Conservation (phyloP, 2,113 vertebrate species). For the Notothenia rossii region DNA sequence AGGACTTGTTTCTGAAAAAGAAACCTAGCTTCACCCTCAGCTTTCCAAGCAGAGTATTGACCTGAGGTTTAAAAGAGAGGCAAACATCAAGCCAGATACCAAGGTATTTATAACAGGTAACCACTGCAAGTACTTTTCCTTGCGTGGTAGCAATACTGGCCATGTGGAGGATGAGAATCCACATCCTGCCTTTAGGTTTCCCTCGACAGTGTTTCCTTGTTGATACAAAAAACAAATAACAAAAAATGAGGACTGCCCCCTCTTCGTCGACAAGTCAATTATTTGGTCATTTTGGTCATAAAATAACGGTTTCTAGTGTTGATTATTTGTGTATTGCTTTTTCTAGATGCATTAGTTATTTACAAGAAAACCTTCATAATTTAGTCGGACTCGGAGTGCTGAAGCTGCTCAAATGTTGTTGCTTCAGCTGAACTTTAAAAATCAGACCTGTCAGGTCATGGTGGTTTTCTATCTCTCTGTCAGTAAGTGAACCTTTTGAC, state of each 20-base stretch:
- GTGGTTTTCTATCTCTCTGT: not conserved
- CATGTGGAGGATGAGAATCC: constrained; percentile 7
- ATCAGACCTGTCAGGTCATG: not conserved
- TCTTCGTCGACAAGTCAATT: not conserved
- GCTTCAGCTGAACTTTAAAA: constrained; percentile 3
- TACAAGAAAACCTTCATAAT: not conserved
- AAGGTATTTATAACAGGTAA: too few species aligned
- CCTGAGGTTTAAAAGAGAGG: too few species aligned
- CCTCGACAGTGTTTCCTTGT: not conserved
- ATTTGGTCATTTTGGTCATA: too few species aligned
- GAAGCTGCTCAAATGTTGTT: not conserved
- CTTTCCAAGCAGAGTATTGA: too few species aligned
- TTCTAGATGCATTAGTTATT: too few species aligned
- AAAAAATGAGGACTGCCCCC: not conserved
- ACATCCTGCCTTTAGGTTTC: constrained; percentile 1
- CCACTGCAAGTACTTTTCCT: too few species aligned
- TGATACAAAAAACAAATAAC: not conserved
- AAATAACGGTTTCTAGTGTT: too few species aligned
- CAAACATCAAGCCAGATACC: too few species aligned
- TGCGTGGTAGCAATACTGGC: not conserved
- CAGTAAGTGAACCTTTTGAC: not conserved
- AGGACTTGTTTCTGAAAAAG: too few species aligned
- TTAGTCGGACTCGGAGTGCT: not conserved
- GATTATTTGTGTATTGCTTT: too few species aligned
- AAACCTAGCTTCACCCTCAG: too few species aligned